phyloP scores from a whole-genome alignment of 2,888 invertebrate genomes.

The Lochmaea crataegi region DNA sequence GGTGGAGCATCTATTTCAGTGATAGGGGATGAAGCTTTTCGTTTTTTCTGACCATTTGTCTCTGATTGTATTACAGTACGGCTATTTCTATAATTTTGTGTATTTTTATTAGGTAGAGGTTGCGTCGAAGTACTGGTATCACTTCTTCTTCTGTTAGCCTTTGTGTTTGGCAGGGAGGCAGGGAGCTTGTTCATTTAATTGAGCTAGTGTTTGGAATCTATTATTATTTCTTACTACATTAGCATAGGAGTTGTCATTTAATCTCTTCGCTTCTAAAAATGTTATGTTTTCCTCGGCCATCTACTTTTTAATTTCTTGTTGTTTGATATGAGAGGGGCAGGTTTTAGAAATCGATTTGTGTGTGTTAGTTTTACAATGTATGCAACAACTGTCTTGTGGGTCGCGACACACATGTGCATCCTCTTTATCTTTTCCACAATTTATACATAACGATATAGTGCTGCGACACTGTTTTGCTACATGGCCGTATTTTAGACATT shows the following conservation, averaged over 20 bases:
- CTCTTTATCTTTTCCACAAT: too few relatives aligned
- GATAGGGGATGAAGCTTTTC: too few relatives aligned
- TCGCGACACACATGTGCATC: too few relatives aligned
- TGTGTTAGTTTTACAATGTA: too few relatives aligned
- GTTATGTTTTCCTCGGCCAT: conserved; percentile 8
- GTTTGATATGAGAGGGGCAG: not conserved
- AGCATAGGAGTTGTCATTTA: not conserved
- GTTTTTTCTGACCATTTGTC: not conserved
- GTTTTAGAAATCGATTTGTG: not conserved
- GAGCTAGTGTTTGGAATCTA: not conserved
- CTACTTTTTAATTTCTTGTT: not conserved
- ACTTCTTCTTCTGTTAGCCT: not conserved
- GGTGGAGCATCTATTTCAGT: too few relatives aligned
- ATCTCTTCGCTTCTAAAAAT: not conserved
- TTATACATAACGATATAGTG: not conserved
- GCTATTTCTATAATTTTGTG: not conserved
- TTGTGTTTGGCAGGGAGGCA: not conserved
- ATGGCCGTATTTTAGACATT: conserved; percentile 16
- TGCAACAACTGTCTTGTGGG: too few relatives aligned
- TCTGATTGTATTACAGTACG: not conserved
- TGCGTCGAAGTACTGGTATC: too few relatives aligned
- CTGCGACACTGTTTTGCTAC: conserved; percentile 22
- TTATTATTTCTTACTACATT: not conserved
- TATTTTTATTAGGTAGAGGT: not conserved
- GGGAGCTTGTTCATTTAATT: not conserved